These are phyloP conservation scores for Boloria selene DNA, from an alignment of 2,888 invertebrate genomes.

Conservation along the genomic window DNA sequence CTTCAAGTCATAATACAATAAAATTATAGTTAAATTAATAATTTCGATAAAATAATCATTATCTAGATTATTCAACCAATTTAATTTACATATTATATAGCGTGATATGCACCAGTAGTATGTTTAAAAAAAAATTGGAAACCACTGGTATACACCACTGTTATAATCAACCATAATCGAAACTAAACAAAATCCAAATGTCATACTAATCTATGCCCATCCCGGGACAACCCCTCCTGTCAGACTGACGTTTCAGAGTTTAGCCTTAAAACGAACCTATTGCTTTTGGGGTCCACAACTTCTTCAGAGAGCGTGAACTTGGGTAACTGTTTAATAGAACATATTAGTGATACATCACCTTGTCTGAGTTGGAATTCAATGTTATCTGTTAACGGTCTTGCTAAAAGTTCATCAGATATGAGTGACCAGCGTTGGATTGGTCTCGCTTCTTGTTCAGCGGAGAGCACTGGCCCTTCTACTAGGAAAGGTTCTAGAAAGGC, in stretches of 20 bases:
- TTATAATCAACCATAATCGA: background rate
- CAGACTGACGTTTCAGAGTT: constrained; percentile 99
- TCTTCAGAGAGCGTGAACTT: constrained; percentile 98
- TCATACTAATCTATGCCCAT: constrained; percentile 71
- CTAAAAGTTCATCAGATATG: constrained; percentile 95
- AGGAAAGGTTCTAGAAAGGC: constrained; percentile 98
- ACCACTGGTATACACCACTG: too few species aligned
- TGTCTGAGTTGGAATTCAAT: constrained; percentile 95
- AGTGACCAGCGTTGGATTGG: constrained; percentile 97
- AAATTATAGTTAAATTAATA: too few species aligned
- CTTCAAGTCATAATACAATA: too few species aligned
- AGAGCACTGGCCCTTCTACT: constrained; percentile 90
- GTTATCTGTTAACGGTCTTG: constrained; percentile 91
- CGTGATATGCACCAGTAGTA: too few species aligned
- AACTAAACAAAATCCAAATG: constrained; percentile 58
- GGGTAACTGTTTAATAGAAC: constrained; percentile 92
- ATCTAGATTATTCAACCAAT: too few species aligned
- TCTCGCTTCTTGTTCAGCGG: constrained; percentile 91
- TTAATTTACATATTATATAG: too few species aligned
- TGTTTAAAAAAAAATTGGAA: too few species aligned
- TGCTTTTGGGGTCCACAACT: constrained; percentile 97
- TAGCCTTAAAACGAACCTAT: constrained; percentile 95
- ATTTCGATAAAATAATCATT: too few species aligned
- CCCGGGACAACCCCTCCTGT: constrained; percentile 70
- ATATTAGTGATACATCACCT: constrained; percentile 95